These are phyloP conservation scores for Globia sparganii DNA, from an alignment of 2,888 invertebrate species.

Conservation along the genomic window DNA sequence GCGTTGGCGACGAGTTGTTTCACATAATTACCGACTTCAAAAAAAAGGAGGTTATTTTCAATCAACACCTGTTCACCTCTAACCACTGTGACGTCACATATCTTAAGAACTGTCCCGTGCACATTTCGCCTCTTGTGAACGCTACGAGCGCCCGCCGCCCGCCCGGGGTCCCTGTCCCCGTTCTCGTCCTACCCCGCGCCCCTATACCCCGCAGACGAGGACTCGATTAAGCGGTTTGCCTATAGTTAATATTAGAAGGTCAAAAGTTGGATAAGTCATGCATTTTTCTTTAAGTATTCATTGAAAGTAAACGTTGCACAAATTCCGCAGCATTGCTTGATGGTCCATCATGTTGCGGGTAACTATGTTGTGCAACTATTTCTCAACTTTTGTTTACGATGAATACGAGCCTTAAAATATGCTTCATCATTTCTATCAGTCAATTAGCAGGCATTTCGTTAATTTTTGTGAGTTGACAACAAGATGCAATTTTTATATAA, in stretches of 20 bases:
- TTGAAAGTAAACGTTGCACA: neutral
- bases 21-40: no score
- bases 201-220: no score
- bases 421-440: neutral
- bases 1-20: no score
- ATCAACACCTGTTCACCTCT: no score
- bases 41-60: no score
- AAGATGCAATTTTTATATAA: neutral
- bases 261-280: neutral
- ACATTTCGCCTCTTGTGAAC: no score
- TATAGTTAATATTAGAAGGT: neutral
- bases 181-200: no score
- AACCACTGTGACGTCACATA: no score
- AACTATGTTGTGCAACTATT: neutral
- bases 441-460: conserved; percentile 14
- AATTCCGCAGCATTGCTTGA: neutral
- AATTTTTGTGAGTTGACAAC: neutral
- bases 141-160: no score
- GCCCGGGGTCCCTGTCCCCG: no score
- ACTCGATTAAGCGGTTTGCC: no score
- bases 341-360: neutral
- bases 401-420: neutral
- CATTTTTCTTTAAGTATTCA: neutral
- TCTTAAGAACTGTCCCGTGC: no score
- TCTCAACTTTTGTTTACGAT: neutral